Base-by-base conservation (phyloP, 2,888 invertebrate genomes). In the Diarsia dahlii region DNA sequence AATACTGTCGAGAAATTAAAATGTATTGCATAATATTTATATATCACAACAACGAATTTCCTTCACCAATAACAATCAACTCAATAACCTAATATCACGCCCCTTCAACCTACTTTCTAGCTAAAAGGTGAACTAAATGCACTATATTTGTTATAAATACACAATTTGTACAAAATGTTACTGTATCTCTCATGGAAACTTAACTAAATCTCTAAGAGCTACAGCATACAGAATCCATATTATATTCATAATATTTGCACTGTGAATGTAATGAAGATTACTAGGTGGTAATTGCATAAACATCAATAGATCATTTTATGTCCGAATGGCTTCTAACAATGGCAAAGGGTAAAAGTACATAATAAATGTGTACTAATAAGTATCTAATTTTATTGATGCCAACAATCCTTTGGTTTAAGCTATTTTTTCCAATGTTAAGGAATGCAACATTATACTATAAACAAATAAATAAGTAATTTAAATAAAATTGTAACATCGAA, bases 81-180 rank as follows among this genome's bases (percentile, higher is more conserved):
- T 56, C 28, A 74, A 79, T 82, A 85, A 74, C 68, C 83, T 85
- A 85, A 80, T 85, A 85, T 85, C 75, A 82, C 80, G 77, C 76
- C 80, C 76, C 66, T 76, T 71, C 68, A 74, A 81, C 34, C 65
- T 80, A 77, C 67, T 64, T 48, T 63, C 62, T 86, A 86, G 60
- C 68, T 74, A 75, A 83, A 63, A 85, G 76, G 76, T 81, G 65
- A 84, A 75, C 81, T 83, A 87, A 87, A 87, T 87, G 87, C 87
- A 79, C 77, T 84, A 81, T 80, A n/a, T 75, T 82, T 79, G 63
- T 84, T 79, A 84, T 82, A 86, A 85, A 87, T 86, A 87, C 87
- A 82, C 63, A 73, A 74, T 87, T 87, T 87, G 87, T 87, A 87
- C 87, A 87, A 80, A 66, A 74, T 64, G 68, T 84, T 83, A 81